Base-by-base conservation (phyloP, 2,113 vertebrate species). In the Cyrtonyx montezumae region DNA sequence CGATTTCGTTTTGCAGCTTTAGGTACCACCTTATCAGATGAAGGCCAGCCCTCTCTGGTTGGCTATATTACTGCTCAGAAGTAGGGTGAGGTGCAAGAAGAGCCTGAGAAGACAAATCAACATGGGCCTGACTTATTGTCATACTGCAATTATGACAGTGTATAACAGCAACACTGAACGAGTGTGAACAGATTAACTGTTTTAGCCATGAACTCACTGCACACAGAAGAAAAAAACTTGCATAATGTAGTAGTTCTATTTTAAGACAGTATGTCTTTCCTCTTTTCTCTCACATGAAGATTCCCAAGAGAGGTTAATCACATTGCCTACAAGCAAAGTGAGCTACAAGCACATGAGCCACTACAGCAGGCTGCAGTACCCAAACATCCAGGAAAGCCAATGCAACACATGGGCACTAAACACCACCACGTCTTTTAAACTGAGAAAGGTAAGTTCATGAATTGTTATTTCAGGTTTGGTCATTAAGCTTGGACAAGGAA, bases 51-150 rank as follows among this genome's bases (percentile, higher is more conserved):
- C 3, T n/a, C 67, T 68, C 65, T 42, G 51, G 40, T 55, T 40
- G 45, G 34, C 17, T 20, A 45, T n/a, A 58, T 81, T 56, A 46
- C 56, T 40, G 21, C n/a, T 78, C 58, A 85, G 58, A 58, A 89
- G 61, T 6, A 7, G 13, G 87, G 23, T 26, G 63, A 46, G 23
- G 53, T 25, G 45, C 0, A 3, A 71, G 61, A 30, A 79, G 77
- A 80, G 83, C 32, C 5, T n/a, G 62, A 75, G 3, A 21, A 87
- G 67, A 49, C 75, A 79, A 82, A 82, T 68, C 77, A 91, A 48
- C 66, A 80, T 13, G 30, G 30, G 40, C 28, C 49, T 32, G 49
- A 53, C 37, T 69, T 85, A 46, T 8, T 45, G 36, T 23, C 56
- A 62, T 19, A 51, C 2, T 46, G 26, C 68, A 85, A 83, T 32